These are phyloP conservation scores for Nemoura dubitans DNA, from an alignment of 2,888 invertebrate genomes.

Conservation along the genomic window DNA sequence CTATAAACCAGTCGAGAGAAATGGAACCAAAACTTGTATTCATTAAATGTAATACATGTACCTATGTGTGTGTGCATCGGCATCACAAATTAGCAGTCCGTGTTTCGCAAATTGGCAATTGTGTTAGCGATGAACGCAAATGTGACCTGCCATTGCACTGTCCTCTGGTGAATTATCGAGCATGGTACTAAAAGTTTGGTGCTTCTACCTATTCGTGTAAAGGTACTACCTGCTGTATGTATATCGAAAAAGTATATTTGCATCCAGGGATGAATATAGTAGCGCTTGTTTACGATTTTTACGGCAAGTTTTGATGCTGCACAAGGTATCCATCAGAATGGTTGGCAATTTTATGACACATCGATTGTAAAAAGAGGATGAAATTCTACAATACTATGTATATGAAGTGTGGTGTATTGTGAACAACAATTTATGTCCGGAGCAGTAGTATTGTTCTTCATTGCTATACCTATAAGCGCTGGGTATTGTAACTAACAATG, in stretches of 20 bases:
- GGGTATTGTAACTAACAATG: too few relatives aligned
- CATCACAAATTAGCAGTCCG: slow-evolving; percentile 23
- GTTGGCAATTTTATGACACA: not conserved
- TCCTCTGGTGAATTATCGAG: not conserved
- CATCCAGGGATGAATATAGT: not conserved
- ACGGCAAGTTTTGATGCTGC: not conserved
- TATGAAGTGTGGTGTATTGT: too few relatives aligned
- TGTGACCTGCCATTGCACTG: not conserved
- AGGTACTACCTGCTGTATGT: too few relatives aligned
- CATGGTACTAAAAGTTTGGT: not conserved
- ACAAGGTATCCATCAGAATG: not conserved
- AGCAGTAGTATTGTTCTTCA: too few relatives aligned
- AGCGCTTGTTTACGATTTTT: not conserved
- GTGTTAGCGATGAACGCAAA: slow-evolving; percentile 3
- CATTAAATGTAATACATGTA: not conserved
- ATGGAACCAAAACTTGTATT: not conserved
- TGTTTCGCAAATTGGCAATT: slow-evolving; percentile 23
- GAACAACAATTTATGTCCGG: too few relatives aligned
- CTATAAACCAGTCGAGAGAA: not conserved
- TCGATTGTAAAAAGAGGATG: not conserved
- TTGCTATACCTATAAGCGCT: too few relatives aligned
- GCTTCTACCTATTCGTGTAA: too few relatives aligned
- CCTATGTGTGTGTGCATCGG: not conserved
- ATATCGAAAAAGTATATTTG: not conserved
- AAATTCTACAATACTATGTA: not conserved